Evolutionary conservation across 2,113 vertebrate species (phyloP).

Genomic region (Poicephalus gulielmi): DNA sequence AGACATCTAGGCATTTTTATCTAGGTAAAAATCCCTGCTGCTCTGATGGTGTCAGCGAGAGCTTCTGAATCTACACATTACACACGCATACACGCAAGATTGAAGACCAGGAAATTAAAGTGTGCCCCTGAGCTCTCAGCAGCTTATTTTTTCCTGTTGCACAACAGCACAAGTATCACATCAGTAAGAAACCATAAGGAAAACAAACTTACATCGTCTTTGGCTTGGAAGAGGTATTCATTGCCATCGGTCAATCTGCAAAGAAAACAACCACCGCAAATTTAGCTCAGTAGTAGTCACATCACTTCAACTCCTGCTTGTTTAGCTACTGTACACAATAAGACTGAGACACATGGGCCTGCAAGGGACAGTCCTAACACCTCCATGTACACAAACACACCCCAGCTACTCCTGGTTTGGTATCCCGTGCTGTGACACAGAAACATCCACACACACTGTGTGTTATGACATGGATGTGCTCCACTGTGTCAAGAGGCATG

Average conservation of each 20-base stretch:
- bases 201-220: slow-evolving; percentile 90
- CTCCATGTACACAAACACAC: rapidly evolving
- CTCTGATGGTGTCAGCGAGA: background rate
- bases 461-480: background rate
- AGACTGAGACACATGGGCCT: background rate
- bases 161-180: background rate
- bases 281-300: background rate
- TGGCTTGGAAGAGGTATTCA: slow-evolving; percentile 99
- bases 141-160: background rate
- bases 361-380: rapidly evolving
- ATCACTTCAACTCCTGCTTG: background rate
- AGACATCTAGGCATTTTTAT: background rate
- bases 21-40: background rate
- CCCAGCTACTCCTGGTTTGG: background rate
- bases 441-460: background rate
- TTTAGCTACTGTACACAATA: background rate
- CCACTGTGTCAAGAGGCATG: rapidly evolving
- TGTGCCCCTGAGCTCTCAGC: background rate
- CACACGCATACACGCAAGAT: background rate
- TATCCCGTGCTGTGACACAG: rapidly evolving
- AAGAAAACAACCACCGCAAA: background rate
- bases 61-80: background rate
- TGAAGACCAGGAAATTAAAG: background rate
- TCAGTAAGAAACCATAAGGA: background rate
- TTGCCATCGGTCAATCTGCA: slow-evolving; percentile 93